Base-by-base conservation (phyloP, 2,797 vertebrate species). In the Orientallactaga sibirica region DNA sequence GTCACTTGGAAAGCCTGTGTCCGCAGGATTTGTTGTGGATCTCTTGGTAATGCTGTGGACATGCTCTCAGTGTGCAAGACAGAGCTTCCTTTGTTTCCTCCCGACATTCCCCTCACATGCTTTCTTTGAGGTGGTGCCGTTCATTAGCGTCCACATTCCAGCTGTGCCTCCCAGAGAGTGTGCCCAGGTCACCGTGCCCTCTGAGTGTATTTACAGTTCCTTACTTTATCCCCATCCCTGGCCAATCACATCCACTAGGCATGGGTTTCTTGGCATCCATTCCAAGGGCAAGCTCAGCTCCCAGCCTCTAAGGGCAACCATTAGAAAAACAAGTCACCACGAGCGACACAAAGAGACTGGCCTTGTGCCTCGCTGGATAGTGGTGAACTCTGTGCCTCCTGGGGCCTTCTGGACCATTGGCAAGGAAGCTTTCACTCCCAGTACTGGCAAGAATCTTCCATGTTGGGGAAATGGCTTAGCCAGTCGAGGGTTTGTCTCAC, bases 121-220 rank as follows among this genome's bases (percentile, higher is more conserved):
- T 67, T 83, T 66, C 64, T 62, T 89, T 78, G 55, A 43, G 75
- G 64, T 0, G 4, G 18, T 68, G 48, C 73, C 75, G 12, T 86
- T 71, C 62, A 86, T 87, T 90, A 92, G 68, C 19, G 41, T 41
- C 29, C 41, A 22, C 19, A 3, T 58, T 90, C 25, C 29, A n/a
- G 68, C 76, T 55, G 77, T 3, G 10, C 71, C 52, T 74, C 68
- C 66, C 48, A 15, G 81, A 92, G 82, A 29, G 29, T 58, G 43
- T 48, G 29, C 33, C 9, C 24, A 1, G 64, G 96, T 96, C 92
- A 95, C 94, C 88, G 88, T 95, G 95, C 86, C 37, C 68, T 9
- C 88, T 19, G 52, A 74, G 55, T 67, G 22, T 67, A 29, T n/a
- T 78, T 89, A 78, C 73, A 61, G 80, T 58, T 29, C 22, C 76